Conservation (phyloP, 1,140 invertebrate genomes). For the Pseudomyrmex pallidus region DNA sequence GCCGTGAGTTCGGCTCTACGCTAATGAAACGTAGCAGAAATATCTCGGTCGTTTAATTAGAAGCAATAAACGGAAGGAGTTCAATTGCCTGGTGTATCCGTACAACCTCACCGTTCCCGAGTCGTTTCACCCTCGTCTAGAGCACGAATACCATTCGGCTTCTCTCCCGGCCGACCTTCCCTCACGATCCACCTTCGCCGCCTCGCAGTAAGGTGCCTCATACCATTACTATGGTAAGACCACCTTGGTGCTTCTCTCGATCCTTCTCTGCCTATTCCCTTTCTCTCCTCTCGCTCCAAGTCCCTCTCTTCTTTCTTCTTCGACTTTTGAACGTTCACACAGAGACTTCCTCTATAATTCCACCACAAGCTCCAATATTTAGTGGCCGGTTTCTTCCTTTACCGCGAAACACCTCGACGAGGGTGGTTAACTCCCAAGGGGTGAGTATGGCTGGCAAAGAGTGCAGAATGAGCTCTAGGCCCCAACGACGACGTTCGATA, state of each 20-base stretch:
- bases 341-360: slow-evolving; percentile 74
- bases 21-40: slow-evolving; percentile 85
- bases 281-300: slow-evolving; percentile 25
- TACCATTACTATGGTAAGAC: slow-evolving; percentile 45
- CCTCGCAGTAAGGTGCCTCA: slow-evolving; percentile 46
- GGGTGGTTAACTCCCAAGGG: background rate
- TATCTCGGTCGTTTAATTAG: slow-evolving; percentile 85
- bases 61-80: slow-evolving; percentile 84
- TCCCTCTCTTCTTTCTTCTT: slow-evolving; percentile 30
- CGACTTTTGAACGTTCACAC: slow-evolving; percentile 62
- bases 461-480: slow-evolving; percentile 59
- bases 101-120: slow-evolving; percentile 71
- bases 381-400: slow-evolving; percentile 70
- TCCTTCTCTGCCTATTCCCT: slow-evolving; percentile 40
- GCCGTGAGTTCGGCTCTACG: slow-evolving; percentile 75
- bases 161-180: slow-evolving; percentile 57
- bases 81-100: slow-evolving; percentile 82
- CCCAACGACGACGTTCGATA: slow-evolving; percentile 75
- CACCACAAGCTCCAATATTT: slow-evolving; percentile 79
- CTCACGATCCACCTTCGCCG: slow-evolving; percentile 52
- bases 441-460: slow-evolving; percentile 34
- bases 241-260: slow-evolving; percentile 52
- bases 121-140: slow-evolving; percentile 76
- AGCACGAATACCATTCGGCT: slow-evolving; percentile 61
- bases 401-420: slow-evolving; percentile 64